Evolutionary conservation across 2,797 vertebrate genomes (phyloP).

Genomic region (Macrochelys suwanniensis): DNA sequence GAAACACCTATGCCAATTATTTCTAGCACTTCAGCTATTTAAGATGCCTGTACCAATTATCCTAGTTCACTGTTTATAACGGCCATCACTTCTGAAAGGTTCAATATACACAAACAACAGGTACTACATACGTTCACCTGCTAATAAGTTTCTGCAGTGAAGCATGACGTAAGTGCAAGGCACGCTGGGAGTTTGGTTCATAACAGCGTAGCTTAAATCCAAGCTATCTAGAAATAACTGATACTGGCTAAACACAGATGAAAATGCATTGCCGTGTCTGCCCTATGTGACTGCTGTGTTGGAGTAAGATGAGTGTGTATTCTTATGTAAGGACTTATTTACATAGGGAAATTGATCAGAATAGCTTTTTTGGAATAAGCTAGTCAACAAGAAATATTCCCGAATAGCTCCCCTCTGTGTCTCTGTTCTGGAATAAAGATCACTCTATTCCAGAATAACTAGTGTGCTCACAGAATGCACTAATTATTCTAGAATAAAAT

Average conservation of each 20-base stretch:
- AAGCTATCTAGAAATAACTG: background rate
- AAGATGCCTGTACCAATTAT: background rate
- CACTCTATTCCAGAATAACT: background rate
- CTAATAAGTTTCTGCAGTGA: background rate
- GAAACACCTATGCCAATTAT: background rate
- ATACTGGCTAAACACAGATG: background rate
- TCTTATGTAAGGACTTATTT: background rate
- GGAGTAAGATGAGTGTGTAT: background rate
- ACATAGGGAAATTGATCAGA: background rate
- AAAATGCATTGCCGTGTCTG: background rate
- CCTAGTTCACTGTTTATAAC: background rate
- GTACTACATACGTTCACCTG: background rate
- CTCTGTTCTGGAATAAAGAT: background rate
- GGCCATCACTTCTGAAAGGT: background rate
- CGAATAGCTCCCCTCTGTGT: background rate
- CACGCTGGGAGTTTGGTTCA: background rate
- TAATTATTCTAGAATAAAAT: background rate
- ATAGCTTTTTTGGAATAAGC: fast-evolving
- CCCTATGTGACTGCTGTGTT: background rate
- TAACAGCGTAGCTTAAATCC: background rate
- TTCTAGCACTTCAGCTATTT: background rate
- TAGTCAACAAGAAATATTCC: background rate
- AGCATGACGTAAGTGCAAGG: background rate
- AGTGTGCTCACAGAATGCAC: background rate
- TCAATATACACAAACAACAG: background rate